Percentiles rank a stretch among this genome's conserved stretches.
Conservation (phyloP, 2,113 vertebrate genomes). For the Podarcis cretensis region DNA sequence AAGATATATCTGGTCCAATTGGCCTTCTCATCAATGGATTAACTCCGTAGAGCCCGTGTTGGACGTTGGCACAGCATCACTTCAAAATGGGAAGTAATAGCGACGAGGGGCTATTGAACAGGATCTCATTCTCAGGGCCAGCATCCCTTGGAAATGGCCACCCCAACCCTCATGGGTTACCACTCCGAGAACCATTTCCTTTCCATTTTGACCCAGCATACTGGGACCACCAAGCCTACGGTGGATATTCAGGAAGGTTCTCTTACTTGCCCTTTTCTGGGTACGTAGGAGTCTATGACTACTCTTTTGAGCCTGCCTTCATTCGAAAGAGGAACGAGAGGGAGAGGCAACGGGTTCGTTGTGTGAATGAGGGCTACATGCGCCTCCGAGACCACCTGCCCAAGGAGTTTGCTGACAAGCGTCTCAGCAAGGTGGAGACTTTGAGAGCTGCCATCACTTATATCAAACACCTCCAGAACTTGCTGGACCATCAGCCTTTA, state of each 20-base stretch:
- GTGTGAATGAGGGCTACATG: constrained; percentile 91
- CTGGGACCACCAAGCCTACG: constrained; percentile 67
- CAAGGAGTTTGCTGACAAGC: constrained; percentile 82
- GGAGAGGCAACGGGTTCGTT: constrained; percentile 91
- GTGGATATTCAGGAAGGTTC: constrained; percentile 60
- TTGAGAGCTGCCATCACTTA: constrained; percentile 90
- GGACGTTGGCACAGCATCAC: neutral
- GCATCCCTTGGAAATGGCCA: constrained; percentile 59
- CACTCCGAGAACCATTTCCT: constrained; percentile 65
- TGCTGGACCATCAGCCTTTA: constrained; percentile 79
- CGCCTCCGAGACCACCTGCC: constrained; percentile 90
- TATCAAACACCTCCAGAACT: constrained; percentile 89
- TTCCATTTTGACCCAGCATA: constrained; percentile 70
- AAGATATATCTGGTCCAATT: constrained; percentile 36
- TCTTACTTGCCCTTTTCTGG: constrained; percentile 79
- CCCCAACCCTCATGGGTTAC: constrained; percentile 40
- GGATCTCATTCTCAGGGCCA: constrained; percentile 63
- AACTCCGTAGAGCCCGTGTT: constrained; percentile 29
- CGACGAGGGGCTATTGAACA: constrained; percentile 48
- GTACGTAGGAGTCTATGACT: constrained; percentile 77
- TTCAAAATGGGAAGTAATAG: constrained; percentile 65
- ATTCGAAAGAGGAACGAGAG: constrained; percentile 91
- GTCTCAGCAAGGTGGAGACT: constrained; percentile 95
- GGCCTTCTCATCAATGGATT: constrained; percentile 36
- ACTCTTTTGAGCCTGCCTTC: constrained; percentile 86